Percentiles rank a stretch among this genome's conserved stretches.
Conservation (phyloP, 2,797 vertebrate species). For the Smutsia gigantea region DNA sequence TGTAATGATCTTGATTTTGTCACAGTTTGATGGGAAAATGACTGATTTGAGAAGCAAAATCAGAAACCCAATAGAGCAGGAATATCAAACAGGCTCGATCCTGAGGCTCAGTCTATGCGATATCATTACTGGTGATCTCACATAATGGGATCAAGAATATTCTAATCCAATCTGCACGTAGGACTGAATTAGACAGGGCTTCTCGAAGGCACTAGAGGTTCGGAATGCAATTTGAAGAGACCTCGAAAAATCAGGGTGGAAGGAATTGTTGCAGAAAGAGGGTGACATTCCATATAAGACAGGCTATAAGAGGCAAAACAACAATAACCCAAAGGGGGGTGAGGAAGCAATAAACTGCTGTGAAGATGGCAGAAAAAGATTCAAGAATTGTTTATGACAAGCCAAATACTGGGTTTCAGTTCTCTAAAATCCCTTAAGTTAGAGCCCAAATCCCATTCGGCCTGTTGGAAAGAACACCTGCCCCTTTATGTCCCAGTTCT, state of each 20-base stretch:
- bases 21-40: slow-evolving; percentile 53
- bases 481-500: background rate
- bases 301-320: background rate
- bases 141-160: slow-evolving; percentile 21
- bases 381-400: background rate
- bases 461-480: background rate
- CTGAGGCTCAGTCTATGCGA: background rate
- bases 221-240: slow-evolving; percentile 19
- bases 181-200: background rate
- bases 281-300: background rate
- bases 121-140: slow-evolving; percentile 6
- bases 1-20: slow-evolving; percentile 55
- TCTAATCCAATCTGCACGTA: background rate
- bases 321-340: background rate
- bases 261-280: background rate
- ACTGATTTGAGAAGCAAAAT: slow-evolving; percentile 56
- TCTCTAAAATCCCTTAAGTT: slow-evolving; percentile 36
- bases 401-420: background rate
- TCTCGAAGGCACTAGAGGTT: background rate
- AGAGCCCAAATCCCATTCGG: slow-evolving; percentile 10
- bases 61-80: slow-evolving; percentile 25
- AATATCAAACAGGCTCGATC: background rate
- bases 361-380: slow-evolving; percentile 36
- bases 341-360: background rate
- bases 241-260: slow-evolving; percentile 14